Conservation (phyloP, 2,113 vertebrate genomes). For the Dermatemys mawii region DNA sequence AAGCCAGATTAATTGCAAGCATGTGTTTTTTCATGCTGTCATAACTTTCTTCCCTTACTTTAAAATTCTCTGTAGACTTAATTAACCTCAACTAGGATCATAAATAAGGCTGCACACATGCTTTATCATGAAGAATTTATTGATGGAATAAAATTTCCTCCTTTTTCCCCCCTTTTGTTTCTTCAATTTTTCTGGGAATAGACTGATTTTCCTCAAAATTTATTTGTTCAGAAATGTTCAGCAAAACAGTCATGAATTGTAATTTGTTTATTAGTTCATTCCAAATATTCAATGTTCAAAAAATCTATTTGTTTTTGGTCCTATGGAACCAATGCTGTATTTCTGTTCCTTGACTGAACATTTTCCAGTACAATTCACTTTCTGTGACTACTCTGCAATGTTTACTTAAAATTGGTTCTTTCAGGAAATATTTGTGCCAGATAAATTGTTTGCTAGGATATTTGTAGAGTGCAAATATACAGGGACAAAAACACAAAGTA, state of each 20-base stretch:
- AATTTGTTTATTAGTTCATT: background rate
- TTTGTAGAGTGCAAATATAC: background rate
- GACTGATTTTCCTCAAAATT: background rate
- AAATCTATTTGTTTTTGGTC: background rate
- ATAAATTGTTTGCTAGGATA: background rate
- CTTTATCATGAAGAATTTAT: slow-evolving; percentile 2
- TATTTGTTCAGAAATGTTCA: background rate
- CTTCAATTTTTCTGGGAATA: background rate
- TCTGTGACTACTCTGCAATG: background rate
- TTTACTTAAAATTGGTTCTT: background rate
- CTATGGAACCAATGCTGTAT: background rate
- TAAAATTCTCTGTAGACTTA: slow-evolving; percentile 37
- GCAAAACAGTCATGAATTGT: background rate
- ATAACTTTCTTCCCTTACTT: slow-evolving; percentile 7
- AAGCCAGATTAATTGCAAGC: slow-evolving; percentile 5
- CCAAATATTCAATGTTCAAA: background rate
- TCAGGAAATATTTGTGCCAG: slow-evolving; percentile 10
- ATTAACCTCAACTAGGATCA: slow-evolving; percentile 8
- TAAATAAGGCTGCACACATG: slow-evolving; percentile 25
- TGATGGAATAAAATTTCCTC: background rate
- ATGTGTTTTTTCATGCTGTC: background rate
- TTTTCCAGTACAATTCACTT: background rate
- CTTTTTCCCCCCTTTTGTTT: background rate
- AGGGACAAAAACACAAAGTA: background rate
- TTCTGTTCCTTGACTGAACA: background rate